Percentiles rank a stretch among this genome's conserved stretches.
These are phyloP conservation scores for Nettapus auritus DNA, from an alignment of 2,113 vertebrate genomes.

Conservation along the genomic window DNA sequence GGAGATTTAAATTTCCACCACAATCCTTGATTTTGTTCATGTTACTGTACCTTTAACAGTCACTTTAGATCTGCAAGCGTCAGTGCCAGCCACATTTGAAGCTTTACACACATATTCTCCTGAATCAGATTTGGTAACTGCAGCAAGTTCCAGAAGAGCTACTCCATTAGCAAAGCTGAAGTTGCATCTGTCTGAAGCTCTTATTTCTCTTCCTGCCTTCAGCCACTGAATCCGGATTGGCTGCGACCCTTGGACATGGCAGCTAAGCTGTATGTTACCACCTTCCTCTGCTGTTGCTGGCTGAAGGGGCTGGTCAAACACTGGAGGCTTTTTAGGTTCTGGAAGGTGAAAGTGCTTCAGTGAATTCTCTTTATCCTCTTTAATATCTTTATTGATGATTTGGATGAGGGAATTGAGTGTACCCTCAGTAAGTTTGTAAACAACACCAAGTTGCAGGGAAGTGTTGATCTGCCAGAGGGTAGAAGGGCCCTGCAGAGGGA, in stretches of 20 bases:
- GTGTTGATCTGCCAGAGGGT: no score
- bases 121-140: slow-evolving; percentile 80
- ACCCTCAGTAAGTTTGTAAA: no score
- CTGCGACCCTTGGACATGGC: slow-evolving; percentile 88
- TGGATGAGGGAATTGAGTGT: no score
- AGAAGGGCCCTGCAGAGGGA: no score
- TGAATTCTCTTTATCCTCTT: not conserved
- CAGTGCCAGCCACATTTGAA: slow-evolving; percentile 88
- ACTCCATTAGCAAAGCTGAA: slow-evolving; percentile 88
- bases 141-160: slow-evolving; percentile 85
- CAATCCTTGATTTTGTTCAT: not conserved
- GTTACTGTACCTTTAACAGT: slow-evolving; percentile 88
- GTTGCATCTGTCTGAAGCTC: slow-evolving; percentile 82
- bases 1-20: not conserved
- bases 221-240: slow-evolving; percentile 94
- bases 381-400: no score
- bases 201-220: slow-evolving; percentile 91
- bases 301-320: slow-evolving; percentile 90
- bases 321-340: slow-evolving; percentile 91
- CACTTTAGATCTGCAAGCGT: slow-evolving; percentile 91
- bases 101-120: slow-evolving; percentile 97
- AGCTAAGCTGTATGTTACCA: slow-evolving; percentile 84
- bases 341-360: slow-evolving; percentile 60
- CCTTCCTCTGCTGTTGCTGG: slow-evolving; percentile 84
- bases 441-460: no score